phyloP scores from a whole-genome alignment of 1,140 invertebrate species.

The Eumaeus atala region DNA sequence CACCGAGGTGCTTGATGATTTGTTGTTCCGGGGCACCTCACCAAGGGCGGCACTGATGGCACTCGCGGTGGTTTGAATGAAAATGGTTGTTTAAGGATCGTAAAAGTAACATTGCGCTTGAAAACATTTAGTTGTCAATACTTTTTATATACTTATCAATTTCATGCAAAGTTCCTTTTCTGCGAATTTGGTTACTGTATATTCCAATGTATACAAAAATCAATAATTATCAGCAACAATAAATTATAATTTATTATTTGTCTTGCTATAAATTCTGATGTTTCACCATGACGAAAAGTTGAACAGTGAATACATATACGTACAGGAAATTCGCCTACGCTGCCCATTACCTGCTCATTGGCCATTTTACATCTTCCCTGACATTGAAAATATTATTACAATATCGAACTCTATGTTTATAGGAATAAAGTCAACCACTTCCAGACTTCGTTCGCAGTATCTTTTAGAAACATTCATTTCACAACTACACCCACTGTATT shows the following conservation, averaged over 20 bases:
- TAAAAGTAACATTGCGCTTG: no score
- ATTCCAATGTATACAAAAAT: no score
- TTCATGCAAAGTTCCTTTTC: no score
- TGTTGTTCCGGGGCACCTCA: no score
- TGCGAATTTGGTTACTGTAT: no score
- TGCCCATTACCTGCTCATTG: constrained; percentile 36
- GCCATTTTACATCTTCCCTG: constrained; percentile 32
- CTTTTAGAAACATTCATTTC: constrained; percentile 2
- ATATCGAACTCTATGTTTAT: constrained; percentile 29
- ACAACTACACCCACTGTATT: constrained; percentile 9
- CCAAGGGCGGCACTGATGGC: no score
- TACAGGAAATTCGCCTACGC: constrained; percentile 34
- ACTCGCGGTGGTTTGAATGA: no score
- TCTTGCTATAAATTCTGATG: constrained; percentile 21
- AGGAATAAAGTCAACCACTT: constrained; percentile 19
- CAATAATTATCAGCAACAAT: background rate
- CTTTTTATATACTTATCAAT: no score
- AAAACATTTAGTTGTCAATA: no score
- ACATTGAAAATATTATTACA: constrained; percentile 22
- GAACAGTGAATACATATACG: no score
- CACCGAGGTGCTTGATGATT: no score
- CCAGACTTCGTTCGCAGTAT: background rate
- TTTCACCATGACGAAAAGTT: constrained; percentile 15
- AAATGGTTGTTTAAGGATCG: no score
- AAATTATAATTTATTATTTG: constrained; percentile 11